These are phyloP conservation scores for Notospermus geniculatus DNA, from an alignment of 1,140 invertebrate genomes.

Conservation along the genomic window DNA sequence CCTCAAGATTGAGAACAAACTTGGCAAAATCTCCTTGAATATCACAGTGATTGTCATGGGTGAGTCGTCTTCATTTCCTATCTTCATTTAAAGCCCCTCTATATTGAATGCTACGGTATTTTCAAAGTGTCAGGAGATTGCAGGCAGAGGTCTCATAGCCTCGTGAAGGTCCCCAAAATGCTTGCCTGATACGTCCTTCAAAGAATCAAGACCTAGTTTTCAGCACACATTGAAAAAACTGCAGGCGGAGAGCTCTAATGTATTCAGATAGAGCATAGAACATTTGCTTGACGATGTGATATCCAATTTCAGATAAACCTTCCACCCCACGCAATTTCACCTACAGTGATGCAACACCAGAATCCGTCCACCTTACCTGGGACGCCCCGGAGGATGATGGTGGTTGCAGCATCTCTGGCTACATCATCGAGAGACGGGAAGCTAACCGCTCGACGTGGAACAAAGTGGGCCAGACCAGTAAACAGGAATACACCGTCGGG, in stretches of 20 bases:
- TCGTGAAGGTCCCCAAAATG: too few species aligned
- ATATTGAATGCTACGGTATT: too few species aligned
- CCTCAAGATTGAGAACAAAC: constrained; percentile 91
- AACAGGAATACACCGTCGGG: constrained; percentile 71
- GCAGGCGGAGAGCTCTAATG: too few species aligned
- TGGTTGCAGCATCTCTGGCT: constrained; percentile 92
- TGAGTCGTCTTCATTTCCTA: too few species aligned
- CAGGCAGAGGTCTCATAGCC: too few species aligned
- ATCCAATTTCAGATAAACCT: constrained; percentile 60
- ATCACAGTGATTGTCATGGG: constrained; percentile 93
- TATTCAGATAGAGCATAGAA: constrained; percentile 36
- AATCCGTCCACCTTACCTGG: constrained; percentile 91
- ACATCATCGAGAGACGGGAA: constrained; percentile 87
- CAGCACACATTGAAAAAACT: too few species aligned
- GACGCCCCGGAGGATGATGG: constrained; percentile 86
- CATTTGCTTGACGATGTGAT: constrained; percentile 68
- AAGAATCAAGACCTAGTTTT: too few species aligned
- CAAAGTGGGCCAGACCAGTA: constrained; percentile 87
- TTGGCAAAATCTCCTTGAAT: constrained; percentile 89
- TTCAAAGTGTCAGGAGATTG: too few species aligned
- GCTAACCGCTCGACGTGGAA: constrained; percentile 92
- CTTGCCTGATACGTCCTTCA: too few species aligned
- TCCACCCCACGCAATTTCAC: constrained; percentile 37
- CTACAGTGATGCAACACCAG: constrained; percentile 59
- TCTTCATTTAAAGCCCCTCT: too few species aligned